Evolutionary conservation across 1,140 invertebrate genomes (phyloP).

Genomic region (Drepana arcuata): DNA sequence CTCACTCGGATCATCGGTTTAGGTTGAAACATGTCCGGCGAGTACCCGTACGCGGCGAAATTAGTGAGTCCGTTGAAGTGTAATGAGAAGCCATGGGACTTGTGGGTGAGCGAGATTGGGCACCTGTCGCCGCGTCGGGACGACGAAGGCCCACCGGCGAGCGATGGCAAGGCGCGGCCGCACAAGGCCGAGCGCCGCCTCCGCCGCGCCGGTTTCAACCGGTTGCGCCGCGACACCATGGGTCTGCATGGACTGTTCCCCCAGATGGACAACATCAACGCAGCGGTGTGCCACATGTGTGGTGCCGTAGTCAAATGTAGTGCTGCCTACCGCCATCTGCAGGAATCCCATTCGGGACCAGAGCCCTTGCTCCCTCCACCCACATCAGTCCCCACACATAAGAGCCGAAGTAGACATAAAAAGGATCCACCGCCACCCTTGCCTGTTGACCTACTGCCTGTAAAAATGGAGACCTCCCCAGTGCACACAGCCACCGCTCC

Average conservation of each 20-base stretch:
- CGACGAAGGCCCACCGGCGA: slow-evolving; percentile 42
- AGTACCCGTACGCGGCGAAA: slow-evolving; percentile 50
- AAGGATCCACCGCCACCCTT: slow-evolving; percentile 46
- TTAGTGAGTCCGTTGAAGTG: slow-evolving; percentile 60
- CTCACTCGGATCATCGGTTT: slow-evolving; percentile 27
- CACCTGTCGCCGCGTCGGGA: slow-evolving; percentile 53
- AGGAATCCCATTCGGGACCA: slow-evolving; percentile 41
- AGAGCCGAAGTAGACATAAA: slow-evolving; percentile 55
- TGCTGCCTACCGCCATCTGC: slow-evolving; percentile 74
- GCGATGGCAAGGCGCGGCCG: slow-evolving; percentile 38
- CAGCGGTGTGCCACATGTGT: slow-evolving; percentile 77
- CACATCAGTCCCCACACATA: slow-evolving; percentile 47
- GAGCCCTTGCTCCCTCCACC: slow-evolving; percentile 51
- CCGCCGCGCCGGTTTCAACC: slow-evolving; percentile 51
- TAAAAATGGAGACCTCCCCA: slow-evolving; percentile 47
- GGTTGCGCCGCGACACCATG: slow-evolving; percentile 59
- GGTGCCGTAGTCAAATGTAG: slow-evolving; percentile 76
- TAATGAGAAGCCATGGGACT: slow-evolving; percentile 69
- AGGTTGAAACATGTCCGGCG: slow-evolving; percentile 54
- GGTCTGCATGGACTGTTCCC: slow-evolving; percentile 76
- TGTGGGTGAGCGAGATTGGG: slow-evolving; percentile 65
- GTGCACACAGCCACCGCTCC: slow-evolving; percentile 47
- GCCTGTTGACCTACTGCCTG: slow-evolving; percentile 38
- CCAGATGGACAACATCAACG: slow-evolving; percentile 75
- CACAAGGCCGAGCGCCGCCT: slow-evolving; percentile 37